A percentile compares a stretch with the other conserved stretches of the same genome.
These are phyloP conservation scores for Arrhamphus sclerolepis DNA, from an alignment of 2,797 vertebrate species.

Conservation along the genomic window DNA sequence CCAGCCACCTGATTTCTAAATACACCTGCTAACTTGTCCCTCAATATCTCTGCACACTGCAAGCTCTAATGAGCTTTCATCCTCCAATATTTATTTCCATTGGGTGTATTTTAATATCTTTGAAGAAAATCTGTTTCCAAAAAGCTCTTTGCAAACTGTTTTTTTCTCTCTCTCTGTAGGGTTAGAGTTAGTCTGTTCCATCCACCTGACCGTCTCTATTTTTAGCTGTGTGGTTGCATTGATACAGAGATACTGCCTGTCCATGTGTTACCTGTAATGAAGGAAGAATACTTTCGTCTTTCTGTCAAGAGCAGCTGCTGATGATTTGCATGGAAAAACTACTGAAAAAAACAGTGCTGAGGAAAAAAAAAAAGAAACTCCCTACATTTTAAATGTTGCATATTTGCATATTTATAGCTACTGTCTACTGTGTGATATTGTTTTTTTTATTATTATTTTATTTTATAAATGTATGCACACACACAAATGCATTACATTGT, in stretches of 20 bases:
- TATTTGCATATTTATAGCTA: no score
- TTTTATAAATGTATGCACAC: no score
- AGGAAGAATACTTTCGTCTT: background rate
- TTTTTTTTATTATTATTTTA: background rate
- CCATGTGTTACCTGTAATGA: constrained; percentile 38
- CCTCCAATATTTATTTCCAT: constrained; percentile 5
- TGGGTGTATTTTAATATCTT: constrained; percentile 3
- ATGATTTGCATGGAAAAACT: constrained; percentile 4
- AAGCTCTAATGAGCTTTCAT: background rate
- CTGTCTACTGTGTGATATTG: no score
- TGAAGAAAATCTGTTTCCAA: background rate
- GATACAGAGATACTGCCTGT: constrained; percentile 20
- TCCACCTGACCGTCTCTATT: constrained; percentile 37
- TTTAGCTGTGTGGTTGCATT: constrained; percentile 40
- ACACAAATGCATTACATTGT: no score
- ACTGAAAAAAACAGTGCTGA: background rate
- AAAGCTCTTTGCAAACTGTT: constrained; percentile 4
- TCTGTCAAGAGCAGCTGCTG: background rate
- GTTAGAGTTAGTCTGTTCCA: constrained; percentile 31
- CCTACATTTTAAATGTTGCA: no score
- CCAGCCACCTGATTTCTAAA: constrained; percentile 8
- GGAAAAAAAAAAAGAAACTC: no score
- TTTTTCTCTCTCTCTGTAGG: background rate
- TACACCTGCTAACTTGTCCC: background rate
- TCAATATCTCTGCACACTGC: background rate